Evolutionary conservation across 2,888 invertebrate species (phyloP).

Genomic region (Geophilus truncorum): DNA sequence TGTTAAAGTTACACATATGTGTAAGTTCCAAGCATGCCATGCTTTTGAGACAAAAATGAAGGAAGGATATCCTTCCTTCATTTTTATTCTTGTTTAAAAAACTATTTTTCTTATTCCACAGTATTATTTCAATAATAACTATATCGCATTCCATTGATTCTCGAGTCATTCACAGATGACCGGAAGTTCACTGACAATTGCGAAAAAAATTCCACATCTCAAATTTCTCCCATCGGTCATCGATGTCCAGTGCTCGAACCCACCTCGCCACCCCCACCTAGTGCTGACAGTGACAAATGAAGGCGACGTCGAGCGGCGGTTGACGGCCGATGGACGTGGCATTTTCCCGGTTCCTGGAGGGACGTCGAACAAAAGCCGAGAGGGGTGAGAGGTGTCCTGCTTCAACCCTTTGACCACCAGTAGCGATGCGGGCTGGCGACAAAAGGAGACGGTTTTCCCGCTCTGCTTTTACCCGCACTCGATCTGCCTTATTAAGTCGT

Average conservation of each 20-base stretch:
- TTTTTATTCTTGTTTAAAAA: too few species aligned
- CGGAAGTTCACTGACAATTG: too few species aligned
- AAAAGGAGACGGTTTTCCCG: not conserved
- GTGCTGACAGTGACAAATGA: constrained; percentile 5
- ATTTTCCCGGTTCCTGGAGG: constrained; percentile 5
- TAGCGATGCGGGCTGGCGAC: not conserved
- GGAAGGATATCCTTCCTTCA: too few species aligned
- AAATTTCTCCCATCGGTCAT: not conserved
- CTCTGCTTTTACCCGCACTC: not conserved
- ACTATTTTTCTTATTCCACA: too few species aligned
- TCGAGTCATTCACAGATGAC: too few species aligned
- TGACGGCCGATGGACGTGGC: not conserved
- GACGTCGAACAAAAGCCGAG: not conserved
- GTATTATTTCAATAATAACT: too few species aligned
- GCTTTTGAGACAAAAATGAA: too few species aligned
- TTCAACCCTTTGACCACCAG: constrained; percentile 11
- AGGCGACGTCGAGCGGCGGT: not conserved
- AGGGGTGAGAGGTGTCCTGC: not conserved
- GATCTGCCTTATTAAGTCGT: constrained; percentile 6
- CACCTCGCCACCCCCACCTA: not conserved
- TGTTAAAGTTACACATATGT: too few species aligned
- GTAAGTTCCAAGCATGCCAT: too few species aligned
- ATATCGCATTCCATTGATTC: too few species aligned
- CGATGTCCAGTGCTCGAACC: not conserved
- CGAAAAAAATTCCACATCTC: too few species aligned